phyloP scores from a whole-genome alignment of 2,113 vertebrate genomes.

The Prionailurus viverrinus region DNA sequence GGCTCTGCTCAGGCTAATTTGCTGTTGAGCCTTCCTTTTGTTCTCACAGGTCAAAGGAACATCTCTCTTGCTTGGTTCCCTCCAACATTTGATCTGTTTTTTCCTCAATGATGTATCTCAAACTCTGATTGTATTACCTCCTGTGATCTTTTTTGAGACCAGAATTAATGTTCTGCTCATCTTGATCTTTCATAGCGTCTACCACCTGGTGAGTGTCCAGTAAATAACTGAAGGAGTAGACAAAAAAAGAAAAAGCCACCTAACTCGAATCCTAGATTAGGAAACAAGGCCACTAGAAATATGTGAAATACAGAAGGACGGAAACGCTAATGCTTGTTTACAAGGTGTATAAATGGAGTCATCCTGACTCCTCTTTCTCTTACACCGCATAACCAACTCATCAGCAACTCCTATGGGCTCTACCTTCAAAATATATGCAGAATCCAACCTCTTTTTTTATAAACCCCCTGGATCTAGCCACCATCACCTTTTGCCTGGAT shows the following conservation, averaged over 20 bases:
- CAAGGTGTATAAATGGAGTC: background rate
- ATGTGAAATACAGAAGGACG: background rate
- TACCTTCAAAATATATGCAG: background rate
- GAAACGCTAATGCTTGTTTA: background rate
- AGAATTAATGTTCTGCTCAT: conserved; percentile 7
- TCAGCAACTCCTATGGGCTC: conserved; percentile 8
- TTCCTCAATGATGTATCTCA: background rate
- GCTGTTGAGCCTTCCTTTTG: background rate
- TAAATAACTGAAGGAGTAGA: background rate
- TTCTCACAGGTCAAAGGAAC: background rate
- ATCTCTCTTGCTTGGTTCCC: background rate
- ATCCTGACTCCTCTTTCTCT: background rate
- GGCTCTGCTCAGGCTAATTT: background rate
- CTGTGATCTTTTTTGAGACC: background rate
- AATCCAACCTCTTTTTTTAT: background rate
- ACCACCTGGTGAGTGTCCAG: background rate
- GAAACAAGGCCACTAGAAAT: background rate
- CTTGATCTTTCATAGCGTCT: background rate
- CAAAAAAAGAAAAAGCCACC: background rate
- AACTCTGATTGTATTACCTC: background rate
- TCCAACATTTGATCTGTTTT: background rate
- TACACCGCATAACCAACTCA: background rate
- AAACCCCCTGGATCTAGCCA: background rate
- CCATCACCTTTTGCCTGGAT: background rate
- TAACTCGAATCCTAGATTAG: background rate